A percentile compares a stretch with the other conserved stretches of the same genome.
Conservation (phyloP, 2,797 vertebrate species). For the Acanthornis magna region DNA sequence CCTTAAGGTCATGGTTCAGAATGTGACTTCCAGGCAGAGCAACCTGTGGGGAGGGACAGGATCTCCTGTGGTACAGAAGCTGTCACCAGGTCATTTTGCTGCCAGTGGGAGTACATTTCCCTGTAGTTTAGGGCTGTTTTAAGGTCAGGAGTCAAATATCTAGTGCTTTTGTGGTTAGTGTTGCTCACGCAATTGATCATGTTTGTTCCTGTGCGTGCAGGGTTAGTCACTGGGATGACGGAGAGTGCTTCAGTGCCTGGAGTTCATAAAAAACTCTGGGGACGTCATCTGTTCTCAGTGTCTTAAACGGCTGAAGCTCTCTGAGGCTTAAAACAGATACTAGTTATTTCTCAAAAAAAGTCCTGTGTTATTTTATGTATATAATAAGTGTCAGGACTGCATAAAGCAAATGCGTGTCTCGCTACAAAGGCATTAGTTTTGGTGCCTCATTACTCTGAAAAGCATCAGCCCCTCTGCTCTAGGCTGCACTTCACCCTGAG, state of each 20-base stretch:
- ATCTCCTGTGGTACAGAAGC: constrained; percentile 58
- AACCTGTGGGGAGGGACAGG: constrained; percentile 57
- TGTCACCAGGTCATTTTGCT: constrained; percentile 75
- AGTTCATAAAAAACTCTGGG: constrained; percentile 18
- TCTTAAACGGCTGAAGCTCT: not conserved
- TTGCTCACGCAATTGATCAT: constrained; percentile 59
- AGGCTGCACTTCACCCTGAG: not conserved
- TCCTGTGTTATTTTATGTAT: not conserved
- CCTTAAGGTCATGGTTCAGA: constrained; percentile 62
- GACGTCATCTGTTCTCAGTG: not conserved
- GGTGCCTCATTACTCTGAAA: not conserved
- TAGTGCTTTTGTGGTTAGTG: constrained; percentile 54
- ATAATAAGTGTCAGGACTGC: not conserved
- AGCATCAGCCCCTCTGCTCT: not conserved
- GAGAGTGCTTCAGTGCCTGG: not conserved
- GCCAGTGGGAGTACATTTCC: constrained; percentile 66
- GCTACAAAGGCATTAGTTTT: not conserved
- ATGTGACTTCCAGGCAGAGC: constrained; percentile 64
- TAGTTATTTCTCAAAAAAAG: not conserved
- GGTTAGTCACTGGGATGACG: not conserved
- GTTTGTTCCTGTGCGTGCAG: constrained; percentile 47
- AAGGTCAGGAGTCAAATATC: constrained; percentile 70
- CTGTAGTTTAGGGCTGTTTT: constrained; percentile 37
- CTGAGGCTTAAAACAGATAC: not conserved
- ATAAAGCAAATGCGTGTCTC: not conserved